Percentiles rank a stretch among this genome's conserved stretches.
Conservation (phyloP, 2,888 invertebrate genomes). For the Bhutanitis thaidina region DNA sequence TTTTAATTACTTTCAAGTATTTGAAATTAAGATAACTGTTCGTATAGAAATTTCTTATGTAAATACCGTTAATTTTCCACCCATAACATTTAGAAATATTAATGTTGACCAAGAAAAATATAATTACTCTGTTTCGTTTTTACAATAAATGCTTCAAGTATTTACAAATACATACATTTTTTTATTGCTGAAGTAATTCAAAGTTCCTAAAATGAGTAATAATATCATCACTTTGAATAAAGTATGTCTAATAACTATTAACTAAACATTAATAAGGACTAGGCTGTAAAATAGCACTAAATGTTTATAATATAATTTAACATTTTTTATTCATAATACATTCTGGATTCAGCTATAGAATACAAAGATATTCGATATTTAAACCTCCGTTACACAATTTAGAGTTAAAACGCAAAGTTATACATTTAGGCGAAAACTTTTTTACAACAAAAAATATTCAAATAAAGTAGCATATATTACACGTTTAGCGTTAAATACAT, state of each 20-base stretch:
- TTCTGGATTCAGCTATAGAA: neutral
- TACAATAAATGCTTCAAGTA: constrained; percentile 67
- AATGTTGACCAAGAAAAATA: constrained; percentile 72
- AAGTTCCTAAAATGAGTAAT: constrained; percentile 57
- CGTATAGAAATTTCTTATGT: constrained; percentile 25
- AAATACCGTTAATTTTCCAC: constrained; percentile 32
- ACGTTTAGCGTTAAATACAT: constrained; percentile 19
- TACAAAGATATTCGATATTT: neutral
- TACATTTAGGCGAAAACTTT: constrained; percentile 2
- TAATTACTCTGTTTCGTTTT: constrained; percentile 66
- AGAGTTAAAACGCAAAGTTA: neutral
- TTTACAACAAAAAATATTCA: constrained; percentile 18
- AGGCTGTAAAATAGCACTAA: constrained; percentile 72
- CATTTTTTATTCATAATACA: constrained; percentile 17
- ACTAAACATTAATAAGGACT: constrained; percentile 70
- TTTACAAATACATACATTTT: constrained; percentile 72
- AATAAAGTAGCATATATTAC: constrained; percentile 18
- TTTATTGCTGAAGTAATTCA: constrained; percentile 76
- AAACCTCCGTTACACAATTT: neutral
- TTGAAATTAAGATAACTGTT: constrained; percentile 22
- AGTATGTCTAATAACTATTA: constrained; percentile 64
- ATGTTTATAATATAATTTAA: constrained; percentile 42
- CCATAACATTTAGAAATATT: constrained; percentile 53
- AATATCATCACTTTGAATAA: constrained; percentile 50
- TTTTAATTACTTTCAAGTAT: constrained; percentile 23